These are phyloP conservation scores for Rhea americana DNA, from an alignment of 2,113 vertebrate species.

Conservation along the genomic window DNA sequence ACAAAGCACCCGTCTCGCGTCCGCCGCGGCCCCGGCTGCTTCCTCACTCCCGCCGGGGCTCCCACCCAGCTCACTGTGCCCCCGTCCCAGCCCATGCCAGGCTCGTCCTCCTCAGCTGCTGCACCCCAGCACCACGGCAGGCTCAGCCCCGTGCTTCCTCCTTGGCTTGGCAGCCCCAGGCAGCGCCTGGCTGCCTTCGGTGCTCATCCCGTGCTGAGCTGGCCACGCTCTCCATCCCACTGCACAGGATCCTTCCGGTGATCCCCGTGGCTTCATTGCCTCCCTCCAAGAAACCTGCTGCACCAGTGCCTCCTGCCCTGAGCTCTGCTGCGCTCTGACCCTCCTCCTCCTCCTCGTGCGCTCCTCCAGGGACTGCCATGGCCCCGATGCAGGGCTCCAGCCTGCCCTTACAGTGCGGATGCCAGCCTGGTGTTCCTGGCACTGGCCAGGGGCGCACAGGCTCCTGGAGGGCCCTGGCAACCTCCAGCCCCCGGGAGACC, in stretches of 20 bases:
- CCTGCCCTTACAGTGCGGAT: no score
- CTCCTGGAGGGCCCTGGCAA: not conserved
- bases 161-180: accelerated
- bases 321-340: no score
- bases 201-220: not conserved
- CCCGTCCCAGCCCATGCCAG: not conserved
- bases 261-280: not conserved
- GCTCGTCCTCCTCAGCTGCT: not conserved
- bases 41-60: accelerated
- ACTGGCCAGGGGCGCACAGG: no score
- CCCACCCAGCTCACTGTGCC: not conserved
- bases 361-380: no score
- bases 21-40: not conserved
- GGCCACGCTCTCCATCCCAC: not conserved
- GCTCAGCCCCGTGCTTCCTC: accelerated
- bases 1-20: conserved; percentile 66
- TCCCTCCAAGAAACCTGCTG: not conserved
- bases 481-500: not conserved
- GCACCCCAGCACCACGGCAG: not conserved
- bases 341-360: not conserved
- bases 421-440: no score
- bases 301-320: not conserved
- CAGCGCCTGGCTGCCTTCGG: accelerated
- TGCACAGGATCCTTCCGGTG: not conserved
- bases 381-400: no score